These are phyloP conservation scores for Lamellibrachia luymesi DNA, from an alignment of 1,140 invertebrate genomes.

Conservation along the genomic window DNA sequence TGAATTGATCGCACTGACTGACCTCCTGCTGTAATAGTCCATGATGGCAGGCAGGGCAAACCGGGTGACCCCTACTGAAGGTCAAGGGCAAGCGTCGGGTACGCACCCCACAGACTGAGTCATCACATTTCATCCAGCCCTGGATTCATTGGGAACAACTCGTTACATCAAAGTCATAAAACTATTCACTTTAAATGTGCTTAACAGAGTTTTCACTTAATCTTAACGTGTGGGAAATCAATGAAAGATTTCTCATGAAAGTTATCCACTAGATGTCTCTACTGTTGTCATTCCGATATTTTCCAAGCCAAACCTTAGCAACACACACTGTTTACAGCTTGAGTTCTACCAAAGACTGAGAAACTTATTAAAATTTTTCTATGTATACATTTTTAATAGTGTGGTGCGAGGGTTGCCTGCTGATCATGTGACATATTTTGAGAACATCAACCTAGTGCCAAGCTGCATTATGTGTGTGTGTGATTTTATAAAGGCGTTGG, in stretches of 20 bases:
- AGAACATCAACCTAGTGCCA: too few relatives aligned
- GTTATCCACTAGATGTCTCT: not conserved
- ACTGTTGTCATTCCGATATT: not conserved
- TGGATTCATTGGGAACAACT: constrained; percentile 36
- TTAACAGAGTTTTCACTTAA: too few relatives aligned
- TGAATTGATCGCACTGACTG: constrained; percentile 37
- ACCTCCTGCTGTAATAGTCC: constrained; percentile 72
- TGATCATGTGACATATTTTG: too few relatives aligned
- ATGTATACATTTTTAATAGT: too few relatives aligned
- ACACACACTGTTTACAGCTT: too few relatives aligned
- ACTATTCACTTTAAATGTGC: not conserved
- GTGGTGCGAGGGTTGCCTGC: too few relatives aligned
- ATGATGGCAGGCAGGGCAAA: constrained; percentile 74
- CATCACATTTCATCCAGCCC: constrained; percentile 83
- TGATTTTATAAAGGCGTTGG: too few relatives aligned
- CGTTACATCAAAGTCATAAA: not conserved
- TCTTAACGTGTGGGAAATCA: not conserved
- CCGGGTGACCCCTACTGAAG: constrained; percentile 67
- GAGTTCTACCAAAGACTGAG: too few relatives aligned
- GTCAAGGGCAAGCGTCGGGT: constrained; percentile 67
- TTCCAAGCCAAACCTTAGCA: too few relatives aligned
- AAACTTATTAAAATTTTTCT: too few relatives aligned
- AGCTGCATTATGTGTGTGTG: too few relatives aligned
- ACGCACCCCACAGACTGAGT: constrained; percentile 75
- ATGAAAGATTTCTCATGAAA: not conserved